A percentile compares a stretch with the other conserved stretches of the same genome.
These are phyloP conservation scores for Henricia sp. DNA, from an alignment of 53 echinoderm and acorn worm species.

Conservation along the genomic window DNA sequence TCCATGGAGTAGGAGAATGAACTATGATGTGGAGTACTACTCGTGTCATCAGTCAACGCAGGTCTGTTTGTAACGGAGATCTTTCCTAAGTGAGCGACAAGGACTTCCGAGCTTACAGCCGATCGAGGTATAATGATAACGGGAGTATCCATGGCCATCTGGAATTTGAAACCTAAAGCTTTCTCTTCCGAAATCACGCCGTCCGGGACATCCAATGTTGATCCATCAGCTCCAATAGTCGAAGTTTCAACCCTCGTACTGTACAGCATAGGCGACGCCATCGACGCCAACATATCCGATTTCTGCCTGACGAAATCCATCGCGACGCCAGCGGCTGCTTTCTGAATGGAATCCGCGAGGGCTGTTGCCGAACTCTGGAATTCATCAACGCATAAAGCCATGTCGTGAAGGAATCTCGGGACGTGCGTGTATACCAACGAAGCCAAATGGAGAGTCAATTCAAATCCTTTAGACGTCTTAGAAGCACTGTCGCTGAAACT, in stretches of 20 bases:
- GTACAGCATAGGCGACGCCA: constrained; percentile 68
- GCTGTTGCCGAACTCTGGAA: constrained; percentile 87
- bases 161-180: constrained; percentile 60
- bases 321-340: constrained; percentile 92
- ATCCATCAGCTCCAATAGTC: background rate
- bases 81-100: constrained; percentile 95
- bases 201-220: constrained; percentile 30
- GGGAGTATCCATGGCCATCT: constrained; percentile 92
- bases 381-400: constrained; percentile 84
- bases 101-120: constrained; percentile 82
- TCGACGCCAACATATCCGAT: constrained; percentile 62
- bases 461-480: constrained; percentile 20
- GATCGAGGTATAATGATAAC: constrained; percentile 88
- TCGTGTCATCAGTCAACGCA: constrained; percentile 7
- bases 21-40: background rate
- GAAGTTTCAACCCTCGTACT: constrained; percentile 73
- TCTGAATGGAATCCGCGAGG: constrained; percentile 88
- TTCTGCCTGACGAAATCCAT: constrained; percentile 85
- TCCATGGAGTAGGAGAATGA: constrained; percentile 10
- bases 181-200: constrained; percentile 6
- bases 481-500: constrained; percentile 52
- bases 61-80: constrained; percentile 64
- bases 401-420: constrained; percentile 84
- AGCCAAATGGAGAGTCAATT: constrained; percentile 76
- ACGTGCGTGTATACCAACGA: constrained; percentile 94